These are phyloP conservation scores for Diorhabda elongata DNA, from an alignment of 1,140 invertebrate genomes.

Conservation along the genomic window DNA sequence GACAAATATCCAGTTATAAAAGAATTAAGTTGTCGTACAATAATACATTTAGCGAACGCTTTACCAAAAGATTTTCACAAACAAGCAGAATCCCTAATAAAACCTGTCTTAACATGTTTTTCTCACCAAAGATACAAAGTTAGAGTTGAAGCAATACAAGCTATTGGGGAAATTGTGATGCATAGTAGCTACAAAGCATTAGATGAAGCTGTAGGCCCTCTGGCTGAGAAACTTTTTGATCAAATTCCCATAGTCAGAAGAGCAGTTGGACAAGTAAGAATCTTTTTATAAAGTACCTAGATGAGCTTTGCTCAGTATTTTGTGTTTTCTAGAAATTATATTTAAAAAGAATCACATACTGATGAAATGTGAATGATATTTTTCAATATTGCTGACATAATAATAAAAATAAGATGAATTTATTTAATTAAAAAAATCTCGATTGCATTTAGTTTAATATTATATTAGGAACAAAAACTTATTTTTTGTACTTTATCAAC, in stretches of 20 bases:
- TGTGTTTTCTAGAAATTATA: too few relatives aligned
- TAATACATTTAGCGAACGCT: slow-evolving; percentile 60
- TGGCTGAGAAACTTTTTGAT: slow-evolving; percentile 73
- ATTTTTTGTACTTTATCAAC: too few relatives aligned
- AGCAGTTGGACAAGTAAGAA: slow-evolving; percentile 55
- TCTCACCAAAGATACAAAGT: slow-evolving; percentile 79
- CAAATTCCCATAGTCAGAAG: slow-evolving; percentile 62
- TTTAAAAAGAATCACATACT: too few relatives aligned
- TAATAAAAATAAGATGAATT: too few relatives aligned
- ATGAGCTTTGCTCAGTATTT: too few relatives aligned
- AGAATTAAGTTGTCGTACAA: slow-evolving; percentile 67
- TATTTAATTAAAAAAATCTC: too few relatives aligned
- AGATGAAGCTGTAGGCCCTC: slow-evolving; percentile 55
- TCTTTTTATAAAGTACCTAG: too few relatives aligned
- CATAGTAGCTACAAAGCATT: slow-evolving; percentile 52
- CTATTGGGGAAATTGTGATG: slow-evolving; percentile 55
- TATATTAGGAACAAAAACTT: too few relatives aligned
- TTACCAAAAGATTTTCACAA: slow-evolving; percentile 68
- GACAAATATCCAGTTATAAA: slow-evolving; percentile 79
- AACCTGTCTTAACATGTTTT: slow-evolving; percentile 67
- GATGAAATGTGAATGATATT: too few relatives aligned
- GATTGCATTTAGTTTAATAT: too few relatives aligned
- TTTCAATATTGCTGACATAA: too few relatives aligned
- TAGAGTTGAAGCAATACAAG: slow-evolving; percentile 65
- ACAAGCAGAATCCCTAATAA: slow-evolving; percentile 66